These are phyloP conservation scores for Hippocampus abdominalis DNA, from an alignment of 2,113 vertebrate genomes.

Conservation along the genomic window DNA sequence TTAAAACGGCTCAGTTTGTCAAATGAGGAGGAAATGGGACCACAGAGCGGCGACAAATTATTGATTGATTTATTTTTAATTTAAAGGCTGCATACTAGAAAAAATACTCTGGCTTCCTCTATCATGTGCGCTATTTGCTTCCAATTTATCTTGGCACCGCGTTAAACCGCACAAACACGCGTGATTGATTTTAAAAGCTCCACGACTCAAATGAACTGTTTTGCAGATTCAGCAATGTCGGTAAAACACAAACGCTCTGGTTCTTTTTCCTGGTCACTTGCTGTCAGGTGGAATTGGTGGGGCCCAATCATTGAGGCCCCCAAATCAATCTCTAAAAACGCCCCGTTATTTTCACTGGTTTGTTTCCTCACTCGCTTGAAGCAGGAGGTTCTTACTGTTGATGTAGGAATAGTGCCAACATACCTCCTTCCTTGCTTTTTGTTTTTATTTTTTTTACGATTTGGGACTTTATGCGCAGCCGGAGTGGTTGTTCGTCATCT, in stretches of 20 bases:
- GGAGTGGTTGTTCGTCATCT: slow-evolving; percentile 43
- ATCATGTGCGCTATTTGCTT: neutral
- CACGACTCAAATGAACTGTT: neutral
- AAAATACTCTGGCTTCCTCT: neutral
- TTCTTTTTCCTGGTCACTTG: neutral
- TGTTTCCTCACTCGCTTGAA: neutral
- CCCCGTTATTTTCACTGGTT: neutral
- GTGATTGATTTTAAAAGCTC: neutral
- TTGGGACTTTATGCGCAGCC: slow-evolving; percentile 58
- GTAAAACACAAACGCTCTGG: neutral
- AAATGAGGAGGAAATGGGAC: slow-evolving; percentile 10
- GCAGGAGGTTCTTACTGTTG: too few species aligned
- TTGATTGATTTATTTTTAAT: too few species aligned
- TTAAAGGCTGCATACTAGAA: slow-evolving; percentile 1
- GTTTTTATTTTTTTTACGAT: slow-evolving; percentile 50
- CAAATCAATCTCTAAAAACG: neutral
- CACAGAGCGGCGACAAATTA: neutral
- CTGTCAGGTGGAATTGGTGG: neutral
- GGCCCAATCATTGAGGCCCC: neutral
- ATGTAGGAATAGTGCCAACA: neutral
- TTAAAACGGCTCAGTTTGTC: slow-evolving; percentile 1
- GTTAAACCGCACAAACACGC: neutral
- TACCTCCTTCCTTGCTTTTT: slow-evolving; percentile 17
- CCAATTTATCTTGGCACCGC: neutral
- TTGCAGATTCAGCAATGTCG: neutral